Evolutionary conservation across 1,140 invertebrate genomes (phyloP), one percentile per base, ranked within the genome.

Genomic region (Gryon sp.): DNA sequence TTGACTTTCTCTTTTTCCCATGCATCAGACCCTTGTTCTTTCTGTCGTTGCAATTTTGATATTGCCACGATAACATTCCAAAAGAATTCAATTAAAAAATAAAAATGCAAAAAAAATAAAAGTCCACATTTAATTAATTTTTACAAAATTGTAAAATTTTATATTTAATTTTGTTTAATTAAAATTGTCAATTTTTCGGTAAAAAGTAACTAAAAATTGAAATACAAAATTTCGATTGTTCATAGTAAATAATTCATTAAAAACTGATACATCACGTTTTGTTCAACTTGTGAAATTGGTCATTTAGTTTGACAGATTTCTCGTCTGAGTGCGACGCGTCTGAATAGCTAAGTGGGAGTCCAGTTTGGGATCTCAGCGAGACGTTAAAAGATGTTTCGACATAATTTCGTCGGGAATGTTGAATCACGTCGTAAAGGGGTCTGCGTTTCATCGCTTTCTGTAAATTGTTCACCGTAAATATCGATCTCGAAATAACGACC

Each of bases 381-480:
- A 41, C 45, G 12, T 26, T 52, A 15, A 5, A 34, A 34, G 30
- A 26, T 14, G 22, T 65, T 65, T 65, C 60, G 38, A 53, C 60
- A 63, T 32, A 15, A 53, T 53, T 63, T 52, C 38, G 18, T 45
- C 24, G 48, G n/a, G 60, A 52, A 53, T 50, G 16, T 11, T 28
- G 18, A 7, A 40, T 7, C 28, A 6, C 15, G 41, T 16, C 28
- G 14, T 38, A 63, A 63, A 63, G 24, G 59, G 38, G 18, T 45
- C 26, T 22, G 40, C 55, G 18, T 52, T 65, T 45, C 26, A 7
- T 26, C 24, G 48, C 48, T 43, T 53, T 65, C 48, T 24, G 46
- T 52, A 65, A 52, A 65, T 65, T 41, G 48, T 65, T 53, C 46
- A 5, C 26, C 60, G 38, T 65, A 65, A 65, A 65, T 65, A 53